A percentile compares a stretch with the other conserved stretches of the same genome.
Evolutionary conservation across 2,797 vertebrate species (phyloP).

Genomic region (Semaprochilodus insignis): DNA sequence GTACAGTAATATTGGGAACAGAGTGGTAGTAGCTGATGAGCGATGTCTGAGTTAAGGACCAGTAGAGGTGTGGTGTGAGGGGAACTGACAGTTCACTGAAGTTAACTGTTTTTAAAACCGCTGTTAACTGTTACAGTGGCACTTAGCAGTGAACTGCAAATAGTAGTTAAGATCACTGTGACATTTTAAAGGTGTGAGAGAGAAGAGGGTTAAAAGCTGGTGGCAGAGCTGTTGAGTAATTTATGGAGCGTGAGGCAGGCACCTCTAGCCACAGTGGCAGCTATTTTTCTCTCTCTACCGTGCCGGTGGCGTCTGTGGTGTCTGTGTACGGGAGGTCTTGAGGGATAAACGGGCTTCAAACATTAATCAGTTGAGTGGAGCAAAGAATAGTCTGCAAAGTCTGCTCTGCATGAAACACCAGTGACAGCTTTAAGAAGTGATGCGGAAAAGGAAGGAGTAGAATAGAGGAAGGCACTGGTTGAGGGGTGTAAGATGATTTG

Average conservation of each 20-base stretch:
- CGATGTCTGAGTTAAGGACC: conserved; percentile 57
- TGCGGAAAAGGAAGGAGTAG: conserved; percentile 13
- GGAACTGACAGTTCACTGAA: conserved; percentile 65
- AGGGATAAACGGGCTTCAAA: conserved; percentile 63
- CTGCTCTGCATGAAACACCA: conserved; percentile 5
- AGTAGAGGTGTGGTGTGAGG: conserved; percentile 66
- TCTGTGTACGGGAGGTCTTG: conserved; percentile 32
- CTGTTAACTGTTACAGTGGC: conserved; percentile 55
- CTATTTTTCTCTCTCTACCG: conserved; percentile 39
- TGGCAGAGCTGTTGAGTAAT: conserved; percentile 45
- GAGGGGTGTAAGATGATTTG: not conserved
- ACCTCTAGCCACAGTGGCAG: conserved; percentile 40
- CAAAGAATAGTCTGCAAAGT: conserved; percentile 46
- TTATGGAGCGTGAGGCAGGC: conserved; percentile 46
- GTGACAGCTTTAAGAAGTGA: conserved; percentile 28
- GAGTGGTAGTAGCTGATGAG: not conserved
- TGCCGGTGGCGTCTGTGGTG: conserved; percentile 32
- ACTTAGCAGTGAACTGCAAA: conserved; percentile 56
- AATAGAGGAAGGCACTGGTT: not conserved
- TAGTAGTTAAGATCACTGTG: conserved; percentile 59
- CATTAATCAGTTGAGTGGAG: conserved; percentile 65
- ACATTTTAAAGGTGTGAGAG: conserved; percentile 49
- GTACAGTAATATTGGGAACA: not conserved
- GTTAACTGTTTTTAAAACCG: conserved; percentile 60
- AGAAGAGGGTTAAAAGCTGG: conserved; percentile 49